Conservation (phyloP, 53 echinoderm and acorn worm genomes). For the Echinometra lucunter region DNA sequence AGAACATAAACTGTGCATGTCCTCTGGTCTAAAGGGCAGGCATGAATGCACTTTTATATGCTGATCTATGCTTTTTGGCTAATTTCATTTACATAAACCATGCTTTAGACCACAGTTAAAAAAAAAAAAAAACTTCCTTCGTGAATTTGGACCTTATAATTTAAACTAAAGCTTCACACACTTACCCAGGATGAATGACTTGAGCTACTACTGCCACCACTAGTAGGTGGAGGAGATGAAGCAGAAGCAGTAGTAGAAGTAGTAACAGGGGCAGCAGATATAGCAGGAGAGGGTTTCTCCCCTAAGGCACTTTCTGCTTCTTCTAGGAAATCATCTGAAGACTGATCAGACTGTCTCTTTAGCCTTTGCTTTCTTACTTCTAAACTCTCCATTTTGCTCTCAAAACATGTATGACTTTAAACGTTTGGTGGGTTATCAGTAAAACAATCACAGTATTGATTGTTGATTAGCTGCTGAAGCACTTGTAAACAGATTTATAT, state of each 20-base stretch:
- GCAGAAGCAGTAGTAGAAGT: conserved; percentile 43
- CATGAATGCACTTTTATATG: no score
- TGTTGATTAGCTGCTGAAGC: background rate
- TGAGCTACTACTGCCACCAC: conserved; percentile 30
- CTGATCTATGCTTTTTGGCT: no score
- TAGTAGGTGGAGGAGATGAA: conserved; percentile 17
- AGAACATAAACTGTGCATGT: no score
- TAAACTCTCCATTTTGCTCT: background rate
- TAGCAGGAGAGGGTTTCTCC: conserved; percentile 35
- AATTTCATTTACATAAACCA: no score
- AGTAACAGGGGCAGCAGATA: background rate
- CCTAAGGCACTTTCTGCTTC: conserved; percentile 2
- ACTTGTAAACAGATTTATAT: background rate
- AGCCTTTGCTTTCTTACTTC: conserved; percentile 41
- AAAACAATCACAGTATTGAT: background rate
- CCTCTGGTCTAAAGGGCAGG: no score
- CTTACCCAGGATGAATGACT: conserved; percentile 46
- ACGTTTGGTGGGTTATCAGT: background rate
- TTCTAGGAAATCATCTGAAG: conserved; percentile 31
- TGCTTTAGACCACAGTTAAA: no score
- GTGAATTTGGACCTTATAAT: no score
- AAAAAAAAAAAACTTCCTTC: no score
- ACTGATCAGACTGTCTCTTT: conserved; percentile 9
- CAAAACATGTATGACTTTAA: background rate
- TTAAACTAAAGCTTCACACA: background rate